Conservation (phyloP, 2,888 invertebrate species). For the Thysanoteuthis rhombus region DNA sequence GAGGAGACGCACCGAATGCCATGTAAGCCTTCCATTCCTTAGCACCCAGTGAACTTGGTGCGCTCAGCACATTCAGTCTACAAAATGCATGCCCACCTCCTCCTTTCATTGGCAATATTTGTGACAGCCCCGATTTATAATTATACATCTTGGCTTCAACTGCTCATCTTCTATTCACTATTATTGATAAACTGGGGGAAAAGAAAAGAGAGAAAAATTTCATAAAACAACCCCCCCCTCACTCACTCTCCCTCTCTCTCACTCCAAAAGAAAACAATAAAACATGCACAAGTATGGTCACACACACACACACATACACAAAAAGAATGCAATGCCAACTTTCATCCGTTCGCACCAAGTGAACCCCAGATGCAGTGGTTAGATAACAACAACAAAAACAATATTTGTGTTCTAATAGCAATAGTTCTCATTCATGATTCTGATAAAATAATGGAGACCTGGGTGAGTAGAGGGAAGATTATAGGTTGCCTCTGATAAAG, state of each 20-base stretch:
- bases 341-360: neutral
- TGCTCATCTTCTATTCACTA: neutral
- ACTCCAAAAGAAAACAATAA: neutral
- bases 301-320: neutral
- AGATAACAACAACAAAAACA: neutral
- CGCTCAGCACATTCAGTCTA: neutral
- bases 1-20: neutral
- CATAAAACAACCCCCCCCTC: neutral
- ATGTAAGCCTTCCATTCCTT: constrained; percentile 12
- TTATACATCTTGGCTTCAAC: neutral
- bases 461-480: neutral
- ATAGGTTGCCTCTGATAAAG: neutral
- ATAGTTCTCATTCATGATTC: neutral
- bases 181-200: neutral
- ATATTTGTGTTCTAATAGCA: neutral
- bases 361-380: neutral
- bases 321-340: neutral
- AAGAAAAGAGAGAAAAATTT: neutral
- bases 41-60: neutral
- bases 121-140: neutral
- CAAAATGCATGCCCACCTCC: neutral
- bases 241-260: neutral
- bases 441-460: neutral
- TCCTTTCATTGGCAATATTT: constrained; percentile 1
- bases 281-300: neutral